These are phyloP conservation scores for Hermetia illucens DNA, from an alignment of 1,140 invertebrate genomes.

Conservation along the genomic window DNA sequence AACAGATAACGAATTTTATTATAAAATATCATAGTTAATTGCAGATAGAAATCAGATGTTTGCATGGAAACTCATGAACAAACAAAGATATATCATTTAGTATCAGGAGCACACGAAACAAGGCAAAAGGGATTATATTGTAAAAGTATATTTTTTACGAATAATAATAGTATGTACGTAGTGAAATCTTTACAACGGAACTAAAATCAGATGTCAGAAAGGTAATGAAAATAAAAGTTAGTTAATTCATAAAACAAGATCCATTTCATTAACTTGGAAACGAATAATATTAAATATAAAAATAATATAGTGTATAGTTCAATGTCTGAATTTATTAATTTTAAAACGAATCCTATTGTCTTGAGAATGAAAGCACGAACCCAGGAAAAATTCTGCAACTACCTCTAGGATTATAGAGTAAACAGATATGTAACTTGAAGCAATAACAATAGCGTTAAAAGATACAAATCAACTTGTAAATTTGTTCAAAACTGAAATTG, in stretches of 20 bases:
- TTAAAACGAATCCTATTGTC: not conserved
- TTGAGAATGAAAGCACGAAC: not conserved
- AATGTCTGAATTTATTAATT: slow-evolving; percentile 1
- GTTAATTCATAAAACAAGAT: no score
- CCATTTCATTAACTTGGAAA: not conserved
- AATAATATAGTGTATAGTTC: not conserved
- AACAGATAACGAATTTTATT: no score
- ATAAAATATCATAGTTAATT: no score
- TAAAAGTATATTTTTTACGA: not conserved
- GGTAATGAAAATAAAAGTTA: not conserved
- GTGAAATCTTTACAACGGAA: not conserved
- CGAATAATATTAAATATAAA: not conserved
- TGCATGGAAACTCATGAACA: no score
- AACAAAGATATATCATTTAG: not conserved
- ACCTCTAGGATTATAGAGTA: not conserved
- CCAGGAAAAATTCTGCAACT: not conserved
- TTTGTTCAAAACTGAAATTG: not conserved
- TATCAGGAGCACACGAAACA: not conserved
- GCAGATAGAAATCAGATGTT: no score
- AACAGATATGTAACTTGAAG: slow-evolving; percentile 1
- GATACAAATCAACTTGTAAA: slow-evolving; percentile 3
- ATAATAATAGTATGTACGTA: not conserved
- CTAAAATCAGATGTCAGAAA: not conserved
- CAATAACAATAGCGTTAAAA: slow-evolving; percentile 1
- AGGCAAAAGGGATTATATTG: not conserved